Conservation (phyloP, 2,888 invertebrate species). For the Vannuccia rotundouncinata region DNA sequence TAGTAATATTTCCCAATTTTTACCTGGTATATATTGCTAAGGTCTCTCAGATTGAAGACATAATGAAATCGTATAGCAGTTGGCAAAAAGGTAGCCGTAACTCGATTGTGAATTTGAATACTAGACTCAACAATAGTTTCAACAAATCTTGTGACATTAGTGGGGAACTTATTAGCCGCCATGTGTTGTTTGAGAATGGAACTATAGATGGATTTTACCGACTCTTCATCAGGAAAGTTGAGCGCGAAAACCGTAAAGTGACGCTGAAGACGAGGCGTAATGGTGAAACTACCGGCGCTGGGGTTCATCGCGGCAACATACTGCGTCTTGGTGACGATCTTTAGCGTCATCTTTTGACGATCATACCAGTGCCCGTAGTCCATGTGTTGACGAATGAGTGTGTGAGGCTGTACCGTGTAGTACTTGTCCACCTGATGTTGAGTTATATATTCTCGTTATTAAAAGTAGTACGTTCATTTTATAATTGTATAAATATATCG, state of each 20-base stretch:
- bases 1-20: too few relatives aligned
- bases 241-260: conserved; percentile 41
- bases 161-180: conserved; percentile 62
- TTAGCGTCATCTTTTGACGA: conserved; percentile 39
- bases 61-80: conserved; percentile 40
- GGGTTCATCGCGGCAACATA: conserved; percentile 41
- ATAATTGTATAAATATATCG: background rate
- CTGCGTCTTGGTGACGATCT: conserved; percentile 39
- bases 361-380: conserved; percentile 40
- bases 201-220: conserved; percentile 36
- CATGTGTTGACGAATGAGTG: conserved; percentile 39
- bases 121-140: conserved; percentile 26
- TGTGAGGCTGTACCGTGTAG: conserved; percentile 39
- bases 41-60: conserved; percentile 39
- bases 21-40: conserved; percentile 38
- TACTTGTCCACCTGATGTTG: conserved; percentile 37
- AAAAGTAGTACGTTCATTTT: background rate
- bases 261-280: conserved; percentile 40
- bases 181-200: conserved; percentile 37
- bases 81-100: conserved; percentile 34
- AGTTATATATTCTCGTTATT: background rate
- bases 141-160: conserved; percentile 8
- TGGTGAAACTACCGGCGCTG: conserved; percentile 40
- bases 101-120: conserved; percentile 24
- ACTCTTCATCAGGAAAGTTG: conserved; percentile 37